These are phyloP conservation scores for Metellina segmentata DNA, from an alignment of 2,888 invertebrate genomes.

Conservation along the genomic window DNA sequence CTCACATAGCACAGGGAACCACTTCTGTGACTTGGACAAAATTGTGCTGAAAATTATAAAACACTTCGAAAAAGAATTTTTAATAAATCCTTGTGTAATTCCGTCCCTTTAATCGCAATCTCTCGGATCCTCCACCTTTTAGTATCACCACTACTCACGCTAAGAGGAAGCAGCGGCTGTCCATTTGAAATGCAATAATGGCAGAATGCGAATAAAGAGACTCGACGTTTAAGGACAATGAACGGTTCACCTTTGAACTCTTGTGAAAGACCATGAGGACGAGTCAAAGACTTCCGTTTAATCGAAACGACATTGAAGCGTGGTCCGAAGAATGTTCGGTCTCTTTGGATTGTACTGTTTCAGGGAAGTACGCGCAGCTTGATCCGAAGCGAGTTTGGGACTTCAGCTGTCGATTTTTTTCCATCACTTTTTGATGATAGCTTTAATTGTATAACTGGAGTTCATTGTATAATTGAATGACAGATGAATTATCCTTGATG, in stretches of 20 bases:
- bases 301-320: neutral
- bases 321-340: neutral
- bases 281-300: neutral
- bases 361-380: neutral
- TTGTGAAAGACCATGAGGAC: neutral
- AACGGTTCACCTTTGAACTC: neutral
- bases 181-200: neutral
- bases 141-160: too few species aligned
- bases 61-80: too few species aligned
- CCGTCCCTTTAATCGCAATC: too few species aligned
- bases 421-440: neutral
- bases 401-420: neutral
- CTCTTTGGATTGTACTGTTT: neutral
- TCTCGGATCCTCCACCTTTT: too few species aligned
- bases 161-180: neutral
- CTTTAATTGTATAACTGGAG: neutral
- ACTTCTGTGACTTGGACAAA: too few species aligned
- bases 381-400: neutral
- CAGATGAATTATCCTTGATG: neutral
- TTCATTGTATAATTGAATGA: neutral
- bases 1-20: too few species aligned
- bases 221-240: neutral
- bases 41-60: too few species aligned
- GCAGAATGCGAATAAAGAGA: neutral
- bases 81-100: too few species aligned